phyloP scores from a whole-genome alignment of 2,797 vertebrate genomes.

The Ptychobarbus kaznakovi region DNA sequence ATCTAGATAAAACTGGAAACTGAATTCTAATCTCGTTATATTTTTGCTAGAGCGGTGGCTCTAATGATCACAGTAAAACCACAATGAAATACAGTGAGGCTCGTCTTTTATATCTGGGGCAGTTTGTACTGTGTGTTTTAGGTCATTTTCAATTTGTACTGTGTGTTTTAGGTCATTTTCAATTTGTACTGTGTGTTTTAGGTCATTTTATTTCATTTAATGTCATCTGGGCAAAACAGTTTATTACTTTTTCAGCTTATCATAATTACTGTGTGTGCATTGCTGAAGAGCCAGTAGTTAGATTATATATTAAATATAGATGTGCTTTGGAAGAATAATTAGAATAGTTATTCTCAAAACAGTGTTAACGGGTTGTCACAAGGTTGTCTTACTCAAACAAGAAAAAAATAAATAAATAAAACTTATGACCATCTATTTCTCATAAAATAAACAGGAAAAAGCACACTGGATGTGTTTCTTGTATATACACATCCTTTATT shows the following conservation, averaged over 20 bases:
- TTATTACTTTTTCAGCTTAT: not conserved
- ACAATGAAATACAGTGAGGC: not conserved
- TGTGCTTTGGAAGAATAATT: not conserved
- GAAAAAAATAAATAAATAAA: not conserved
- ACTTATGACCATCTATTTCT: not conserved
- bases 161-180: not conserved
- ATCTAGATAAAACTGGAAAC: not conserved
- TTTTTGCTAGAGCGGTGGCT: not conserved
- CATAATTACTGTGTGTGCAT: not conserved
- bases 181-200: not conserved
- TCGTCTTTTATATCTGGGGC: not conserved
- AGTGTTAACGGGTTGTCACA: not conserved
- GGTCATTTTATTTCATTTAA: not conserved
- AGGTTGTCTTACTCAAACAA: not conserved
- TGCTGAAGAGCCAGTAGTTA: not conserved
- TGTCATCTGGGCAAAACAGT: not conserved
- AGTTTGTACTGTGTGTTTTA: not conserved
- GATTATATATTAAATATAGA: not conserved
- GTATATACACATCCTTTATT: constrained; percentile 47
- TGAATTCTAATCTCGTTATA: not conserved
- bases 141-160: not conserved
- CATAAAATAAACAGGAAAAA: not conserved
- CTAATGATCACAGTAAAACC: not conserved
- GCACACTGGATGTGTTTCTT: not conserved
- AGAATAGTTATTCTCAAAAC: not conserved